Evolutionary conservation across 2,113 vertebrate species (phyloP).

Genomic region (Semnornis frantzii): DNA sequence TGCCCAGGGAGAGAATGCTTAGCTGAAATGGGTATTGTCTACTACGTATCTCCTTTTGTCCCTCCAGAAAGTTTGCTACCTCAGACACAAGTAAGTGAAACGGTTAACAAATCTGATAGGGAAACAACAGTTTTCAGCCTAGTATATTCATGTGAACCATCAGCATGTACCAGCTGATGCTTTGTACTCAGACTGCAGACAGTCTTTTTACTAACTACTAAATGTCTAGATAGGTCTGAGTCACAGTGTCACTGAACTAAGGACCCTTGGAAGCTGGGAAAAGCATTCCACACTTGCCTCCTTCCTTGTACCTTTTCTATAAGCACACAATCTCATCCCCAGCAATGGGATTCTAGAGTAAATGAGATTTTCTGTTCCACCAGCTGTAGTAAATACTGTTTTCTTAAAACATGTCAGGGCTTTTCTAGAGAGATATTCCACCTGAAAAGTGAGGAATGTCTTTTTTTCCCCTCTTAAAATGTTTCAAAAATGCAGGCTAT

Average conservation of each 20-base stretch:
- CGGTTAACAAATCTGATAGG: background rate
- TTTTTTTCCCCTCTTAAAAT: background rate
- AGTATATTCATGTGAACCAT: background rate
- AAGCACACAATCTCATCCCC: background rate
- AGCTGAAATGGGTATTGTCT: background rate
- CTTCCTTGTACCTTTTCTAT: background rate
- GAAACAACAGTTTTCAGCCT: background rate
- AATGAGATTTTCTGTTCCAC: background rate
- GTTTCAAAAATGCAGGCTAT: background rate
- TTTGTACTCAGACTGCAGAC: background rate
- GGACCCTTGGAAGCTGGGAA: background rate
- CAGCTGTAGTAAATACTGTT: background rate
- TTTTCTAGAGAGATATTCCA: background rate
- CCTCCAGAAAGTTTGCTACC: background rate
- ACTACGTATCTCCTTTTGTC: background rate
- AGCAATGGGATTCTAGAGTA: background rate
- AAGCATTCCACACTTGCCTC: background rate
- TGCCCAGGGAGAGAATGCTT: fast-evolving
- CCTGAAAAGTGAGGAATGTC: background rate
- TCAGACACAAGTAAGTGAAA: background rate
- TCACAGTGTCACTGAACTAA: background rate
- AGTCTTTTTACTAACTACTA: background rate
- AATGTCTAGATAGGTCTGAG: background rate
- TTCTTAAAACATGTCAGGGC: background rate
- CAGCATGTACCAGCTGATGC: background rate